phyloP scores from a whole-genome alignment of 1,140 invertebrate genomes.

The Drosophila sp. region DNA sequence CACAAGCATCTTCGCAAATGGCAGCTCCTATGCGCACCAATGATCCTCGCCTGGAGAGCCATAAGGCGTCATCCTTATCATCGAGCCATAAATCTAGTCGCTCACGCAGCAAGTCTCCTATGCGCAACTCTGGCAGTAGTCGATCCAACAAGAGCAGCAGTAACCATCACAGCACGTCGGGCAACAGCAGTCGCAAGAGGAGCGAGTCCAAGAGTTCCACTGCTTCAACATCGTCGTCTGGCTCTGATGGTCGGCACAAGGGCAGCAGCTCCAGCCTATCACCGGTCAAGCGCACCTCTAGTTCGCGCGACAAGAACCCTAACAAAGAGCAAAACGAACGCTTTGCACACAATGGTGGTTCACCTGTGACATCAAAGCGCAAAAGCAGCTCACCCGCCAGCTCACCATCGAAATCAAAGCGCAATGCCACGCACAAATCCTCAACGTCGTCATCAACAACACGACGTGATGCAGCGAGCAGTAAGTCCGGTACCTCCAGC shows the following conservation, averaged over 20 bases:
- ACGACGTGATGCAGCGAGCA: conserved; percentile 12
- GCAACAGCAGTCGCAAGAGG: conserved; percentile 60
- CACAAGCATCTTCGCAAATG: conserved; percentile 60
- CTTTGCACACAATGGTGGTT: conserved; percentile 53
- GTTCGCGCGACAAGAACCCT: conserved; percentile 43
- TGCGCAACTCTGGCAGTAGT: conserved; percentile 44
- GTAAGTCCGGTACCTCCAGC: conserved; percentile 40
- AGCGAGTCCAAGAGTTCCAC: conserved; percentile 75
- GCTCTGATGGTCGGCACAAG: conserved; percentile 62
- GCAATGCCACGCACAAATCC: conserved; percentile 54
- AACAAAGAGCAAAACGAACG: conserved; percentile 67
- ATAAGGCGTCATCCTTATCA: conserved; percentile 39
- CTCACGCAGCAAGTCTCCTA: conserved; percentile 72
- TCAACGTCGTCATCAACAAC: conserved; percentile 31
- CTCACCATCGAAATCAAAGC: conserved; percentile 67
- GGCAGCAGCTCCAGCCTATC: conserved; percentile 43
- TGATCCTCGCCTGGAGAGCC: conserved; percentile 56
- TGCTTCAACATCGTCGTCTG: conserved; percentile 63
- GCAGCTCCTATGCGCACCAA: conserved; percentile 30
- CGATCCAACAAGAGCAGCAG: conserved; percentile 53
- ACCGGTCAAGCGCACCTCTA: conserved; percentile 46
- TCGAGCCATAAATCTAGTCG: conserved; percentile 70
- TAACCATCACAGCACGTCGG: conserved; percentile 61
- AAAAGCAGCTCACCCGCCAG: conserved; percentile 74
- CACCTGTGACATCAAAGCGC: conserved; percentile 57